Evolutionary conservation across 2,888 invertebrate species (phyloP).

Genomic region (Calephelis perditalis): DNA sequence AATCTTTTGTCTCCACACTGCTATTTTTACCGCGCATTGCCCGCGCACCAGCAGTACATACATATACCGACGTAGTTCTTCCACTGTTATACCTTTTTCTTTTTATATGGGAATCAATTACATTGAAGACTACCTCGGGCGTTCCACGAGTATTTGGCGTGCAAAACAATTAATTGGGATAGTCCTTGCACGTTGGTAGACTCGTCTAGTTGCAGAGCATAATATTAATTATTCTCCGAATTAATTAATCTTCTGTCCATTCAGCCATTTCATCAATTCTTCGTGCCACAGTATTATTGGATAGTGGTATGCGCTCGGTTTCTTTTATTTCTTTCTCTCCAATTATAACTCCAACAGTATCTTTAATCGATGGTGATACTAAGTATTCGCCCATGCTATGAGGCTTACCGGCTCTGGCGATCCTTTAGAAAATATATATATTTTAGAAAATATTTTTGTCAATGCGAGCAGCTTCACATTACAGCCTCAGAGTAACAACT

Average conservation of each 20-base stretch:
- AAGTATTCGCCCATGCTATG: constrained; percentile 21
- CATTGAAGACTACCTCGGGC: constrained; percentile 11
- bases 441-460: too few relatives aligned
- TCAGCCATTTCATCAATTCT: constrained; percentile 22
- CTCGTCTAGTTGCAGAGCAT: constrained; percentile 20
- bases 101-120: constrained; percentile 16
- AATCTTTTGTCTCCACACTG: background rate
- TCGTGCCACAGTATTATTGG: constrained; percentile 22
- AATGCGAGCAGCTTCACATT: too few relatives aligned
- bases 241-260: constrained; percentile 22
- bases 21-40: background rate
- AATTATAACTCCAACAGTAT: constrained; percentile 23
- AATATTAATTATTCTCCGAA: constrained; percentile 19
- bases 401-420: constrained; percentile 14
- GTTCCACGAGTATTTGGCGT: constrained; percentile 14
- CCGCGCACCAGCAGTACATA: constrained; percentile 15
- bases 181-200: constrained; percentile 20
- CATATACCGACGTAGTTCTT: constrained; percentile 17
- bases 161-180: constrained; percentile 19
- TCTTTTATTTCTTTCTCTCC: constrained; percentile 21
- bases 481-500: too few relatives aligned
- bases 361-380: constrained; percentile 22
- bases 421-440: too few relatives aligned
- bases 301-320: constrained; percentile 22
- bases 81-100: constrained; percentile 17